These are phyloP conservation scores for Dynastes maya DNA, from an alignment of 2,888 invertebrate genomes.

Conservation along the genomic window DNA sequence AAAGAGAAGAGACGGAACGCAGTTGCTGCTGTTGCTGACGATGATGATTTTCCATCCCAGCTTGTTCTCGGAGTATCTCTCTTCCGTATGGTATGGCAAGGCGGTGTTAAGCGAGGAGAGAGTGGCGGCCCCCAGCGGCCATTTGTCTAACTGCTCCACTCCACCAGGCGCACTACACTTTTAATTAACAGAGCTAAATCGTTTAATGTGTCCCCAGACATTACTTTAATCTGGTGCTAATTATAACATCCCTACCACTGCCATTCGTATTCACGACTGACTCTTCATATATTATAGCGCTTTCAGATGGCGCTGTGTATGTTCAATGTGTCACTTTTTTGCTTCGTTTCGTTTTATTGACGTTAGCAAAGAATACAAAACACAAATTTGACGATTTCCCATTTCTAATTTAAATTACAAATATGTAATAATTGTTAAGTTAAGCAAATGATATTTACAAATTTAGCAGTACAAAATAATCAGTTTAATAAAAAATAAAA, in stretches of 20 bases:
- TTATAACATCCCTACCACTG: constrained; percentile 71
- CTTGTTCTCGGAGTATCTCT: background rate
- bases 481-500: no score
- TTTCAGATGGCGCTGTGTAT: constrained; percentile 25
- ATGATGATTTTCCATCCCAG: constrained; percentile 10
- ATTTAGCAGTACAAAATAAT: no score
- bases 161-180: constrained; percentile 69
- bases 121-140: constrained; percentile 63
- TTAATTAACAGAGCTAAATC: constrained; percentile 73
- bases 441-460: no score
- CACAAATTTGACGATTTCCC: no score
- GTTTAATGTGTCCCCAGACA: constrained; percentile 76
- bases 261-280: constrained; percentile 52
- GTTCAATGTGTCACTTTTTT: constrained; percentile 31
- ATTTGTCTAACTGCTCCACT: constrained; percentile 66
- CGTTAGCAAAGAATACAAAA: no score
- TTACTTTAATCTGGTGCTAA: constrained; percentile 79
- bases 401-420: no score
- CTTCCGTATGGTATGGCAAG: constrained; percentile 4
- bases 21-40: constrained; percentile 1
- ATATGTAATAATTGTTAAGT: no score
- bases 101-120: constrained; percentile 10
- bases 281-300: constrained; percentile 47
- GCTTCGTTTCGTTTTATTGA: constrained; percentile 6
- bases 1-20: constrained; percentile 21